Evolutionary conservation across 2,888 invertebrate genomes (phyloP), one percentile per base, ranked within the genome.

Genomic region (Parascotia fuliginaria): DNA sequence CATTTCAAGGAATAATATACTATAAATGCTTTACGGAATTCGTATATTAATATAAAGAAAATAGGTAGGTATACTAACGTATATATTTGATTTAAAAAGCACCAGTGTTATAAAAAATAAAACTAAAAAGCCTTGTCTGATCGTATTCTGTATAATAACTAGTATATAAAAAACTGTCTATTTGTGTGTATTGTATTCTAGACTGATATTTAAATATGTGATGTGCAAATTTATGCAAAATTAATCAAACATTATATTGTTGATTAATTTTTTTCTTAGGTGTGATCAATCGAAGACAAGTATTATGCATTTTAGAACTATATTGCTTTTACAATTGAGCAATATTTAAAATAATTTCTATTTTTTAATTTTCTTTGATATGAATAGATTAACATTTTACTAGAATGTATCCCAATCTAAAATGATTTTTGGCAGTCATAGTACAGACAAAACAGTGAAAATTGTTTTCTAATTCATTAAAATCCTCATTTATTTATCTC

Each of bases 21-120:
- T 67, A 73, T 88, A 88, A 88, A 88, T 88, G 88, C 88, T 79
- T 80, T 72, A 64, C 71, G 87, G 87, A 87, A 87, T 87, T 73
- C 74, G 73, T 72, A 50, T 63, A 56, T 54, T 44, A 48, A 55
- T 67, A 65, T 51, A 63, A 57, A 46, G 53, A 64, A 62, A 42
- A 19, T 19, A 19, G 2, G 5, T 24, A 6, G 55, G 51, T 61
- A 71, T 41, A 55, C 51, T 38, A 62, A 68, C 61, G 63, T 65
- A 67, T 72, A 69, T 74, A 75, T 70, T 72, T 71, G 70, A 66
- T 64, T 66, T 62, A 61, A 68, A 77, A 75, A 87, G 85, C 87
- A 86, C 87, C 87, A 83, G 72, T 69, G 55, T 57, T 46, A 74
- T 77, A 70, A 48, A 70, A 69, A 63, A 68, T 42, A 58, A 24